These are phyloP conservation scores for Diabrotica undecimpunctata DNA, from an alignment of 1,140 invertebrate species.

Conservation along the genomic window DNA sequence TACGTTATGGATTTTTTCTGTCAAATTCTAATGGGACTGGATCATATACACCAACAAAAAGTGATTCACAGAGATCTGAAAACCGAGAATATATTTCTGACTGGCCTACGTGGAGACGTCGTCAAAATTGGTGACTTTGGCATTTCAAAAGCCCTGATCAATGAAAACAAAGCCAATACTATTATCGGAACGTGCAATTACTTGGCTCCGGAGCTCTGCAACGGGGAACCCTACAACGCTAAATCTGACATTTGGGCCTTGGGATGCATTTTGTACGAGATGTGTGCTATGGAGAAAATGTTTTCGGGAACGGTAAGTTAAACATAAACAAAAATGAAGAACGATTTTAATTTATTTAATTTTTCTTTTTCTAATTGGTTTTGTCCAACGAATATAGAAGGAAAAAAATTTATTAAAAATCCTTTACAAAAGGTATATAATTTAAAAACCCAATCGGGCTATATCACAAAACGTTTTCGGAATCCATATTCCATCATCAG, in stretches of 20 bases:
- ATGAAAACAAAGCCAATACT: constrained; percentile 52
- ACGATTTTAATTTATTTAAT: no score
- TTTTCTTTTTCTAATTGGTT: no score
- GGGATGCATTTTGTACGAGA: constrained; percentile 79
- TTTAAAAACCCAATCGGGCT: no score
- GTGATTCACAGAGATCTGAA: constrained; percentile 75
- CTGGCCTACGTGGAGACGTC: constrained; percentile 54
- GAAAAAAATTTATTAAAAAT: no score
- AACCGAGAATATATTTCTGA: constrained; percentile 71
- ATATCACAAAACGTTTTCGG: no score
- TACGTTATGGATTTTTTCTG: constrained; percentile 54
- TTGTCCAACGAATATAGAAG: no score
- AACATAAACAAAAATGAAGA: no score
- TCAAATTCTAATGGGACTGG: constrained; percentile 67
- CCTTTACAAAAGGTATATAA: no score
- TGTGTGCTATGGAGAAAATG: constrained; percentile 56
- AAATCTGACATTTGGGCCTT: constrained; percentile 84
- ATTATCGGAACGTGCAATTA: constrained; percentile 80
- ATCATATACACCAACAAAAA: constrained; percentile 68
- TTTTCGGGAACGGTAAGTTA: constrained; percentile 54
- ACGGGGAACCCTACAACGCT: constrained; percentile 67
- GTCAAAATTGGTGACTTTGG: constrained; percentile 80
- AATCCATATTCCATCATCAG: no score
- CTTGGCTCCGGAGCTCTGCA: constrained; percentile 81
- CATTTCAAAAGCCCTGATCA: constrained; percentile 64